A percentile compares a stretch with the other conserved stretches of the same genome.
Conservation (phyloP, 1,140 invertebrate species). For the Sarcophaga bullata region DNA sequence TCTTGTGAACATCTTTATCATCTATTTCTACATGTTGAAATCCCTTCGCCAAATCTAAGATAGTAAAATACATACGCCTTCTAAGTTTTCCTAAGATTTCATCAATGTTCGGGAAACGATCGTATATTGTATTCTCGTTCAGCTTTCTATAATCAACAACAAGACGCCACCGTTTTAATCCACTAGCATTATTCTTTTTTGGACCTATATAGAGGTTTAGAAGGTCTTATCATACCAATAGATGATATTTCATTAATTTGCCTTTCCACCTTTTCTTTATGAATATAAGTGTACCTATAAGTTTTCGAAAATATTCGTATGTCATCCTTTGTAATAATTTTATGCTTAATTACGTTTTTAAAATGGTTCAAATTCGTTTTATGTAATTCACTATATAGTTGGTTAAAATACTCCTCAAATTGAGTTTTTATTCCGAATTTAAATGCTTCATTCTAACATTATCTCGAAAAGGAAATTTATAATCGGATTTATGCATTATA, state of each 20-base stretch:
- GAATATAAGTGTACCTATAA: conserved; percentile 8
- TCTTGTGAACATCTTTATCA: background rate
- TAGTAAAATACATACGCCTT: conserved; percentile 35
- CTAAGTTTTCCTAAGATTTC: conserved; percentile 42
- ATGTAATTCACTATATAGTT: no score
- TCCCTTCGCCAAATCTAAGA: conserved; percentile 35
- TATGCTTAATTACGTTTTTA: background rate
- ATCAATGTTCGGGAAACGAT: conserved; percentile 41
- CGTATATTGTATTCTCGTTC: conserved; percentile 39
- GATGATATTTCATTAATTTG: conserved; percentile 20
- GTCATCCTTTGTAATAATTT: background rate
- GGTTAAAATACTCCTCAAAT: no score
- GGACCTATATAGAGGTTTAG: conserved; percentile 2
- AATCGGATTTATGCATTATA: no score
- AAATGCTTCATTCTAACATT: no score
- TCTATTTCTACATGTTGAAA: background rate
- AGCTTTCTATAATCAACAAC: conserved; percentile 57
- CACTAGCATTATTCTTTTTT: background rate
- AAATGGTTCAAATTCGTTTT: no score
- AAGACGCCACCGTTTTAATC: conserved; percentile 24
- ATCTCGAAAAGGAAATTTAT: no score
- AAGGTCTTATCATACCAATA: background rate
- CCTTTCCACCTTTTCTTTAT: conserved; percentile 5
- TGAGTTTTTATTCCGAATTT: no score
- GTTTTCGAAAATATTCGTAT: conserved; percentile 7